These are phyloP conservation scores for Pissodes strobi DNA, from an alignment of 1,140 invertebrate genomes.

Conservation along the genomic window DNA sequence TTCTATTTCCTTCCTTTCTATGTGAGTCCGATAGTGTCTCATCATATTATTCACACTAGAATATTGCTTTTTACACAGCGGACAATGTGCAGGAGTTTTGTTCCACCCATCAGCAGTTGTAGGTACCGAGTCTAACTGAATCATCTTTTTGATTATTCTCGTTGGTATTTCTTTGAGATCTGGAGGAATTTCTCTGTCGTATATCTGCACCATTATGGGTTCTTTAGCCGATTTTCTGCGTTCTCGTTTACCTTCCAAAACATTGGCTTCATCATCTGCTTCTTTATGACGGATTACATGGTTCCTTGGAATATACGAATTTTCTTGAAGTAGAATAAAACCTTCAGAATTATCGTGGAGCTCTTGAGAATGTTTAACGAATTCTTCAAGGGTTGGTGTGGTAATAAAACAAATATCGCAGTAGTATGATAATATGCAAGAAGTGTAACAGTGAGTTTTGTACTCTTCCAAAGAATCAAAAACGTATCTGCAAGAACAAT, in stretches of 20 bases:
- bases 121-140: neutral
- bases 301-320: conserved; percentile 40
- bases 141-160: conserved; percentile 15
- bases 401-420: conserved; percentile 50
- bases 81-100: conserved; percentile 46
- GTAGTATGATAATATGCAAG: conserved; percentile 47
- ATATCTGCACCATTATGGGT: conserved; percentile 18
- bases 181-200: conserved; percentile 15
- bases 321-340: conserved; percentile 44
- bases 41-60: conserved; percentile 61
- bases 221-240: conserved; percentile 26
- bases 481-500: conserved; percentile 40
- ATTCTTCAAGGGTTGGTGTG: conserved; percentile 43
- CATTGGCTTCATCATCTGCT: conserved; percentile 14
- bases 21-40: conserved; percentile 60
- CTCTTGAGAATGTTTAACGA: conserved; percentile 43
- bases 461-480: conserved; percentile 46
- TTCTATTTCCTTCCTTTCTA: conserved; percentile 34
- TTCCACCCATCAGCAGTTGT: neutral
- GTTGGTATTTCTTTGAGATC: conserved; percentile 10
- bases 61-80: conserved; percentile 60
- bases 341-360: conserved; percentile 48
- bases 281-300: conserved; percentile 6
- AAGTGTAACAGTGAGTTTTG: conserved; percentile 45
- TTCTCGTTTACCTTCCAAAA: conserved; percentile 31